Evolutionary conservation across 2,888 invertebrate species (phyloP).

Genomic region (Lithophane leautieri): DNA sequence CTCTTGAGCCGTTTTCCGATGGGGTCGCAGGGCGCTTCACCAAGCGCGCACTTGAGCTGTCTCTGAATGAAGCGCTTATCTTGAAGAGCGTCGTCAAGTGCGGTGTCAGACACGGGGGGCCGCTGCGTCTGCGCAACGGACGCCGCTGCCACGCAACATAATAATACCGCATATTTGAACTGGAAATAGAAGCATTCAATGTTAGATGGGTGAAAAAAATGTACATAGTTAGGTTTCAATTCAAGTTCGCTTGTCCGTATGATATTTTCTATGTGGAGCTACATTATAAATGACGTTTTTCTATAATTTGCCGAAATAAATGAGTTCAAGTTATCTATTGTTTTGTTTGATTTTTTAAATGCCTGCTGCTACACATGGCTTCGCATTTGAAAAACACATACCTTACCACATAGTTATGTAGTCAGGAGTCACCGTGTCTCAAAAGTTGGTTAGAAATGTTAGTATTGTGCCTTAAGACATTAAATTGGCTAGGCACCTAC

Average conservation of each 20-base stretch:
- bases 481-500: background rate
- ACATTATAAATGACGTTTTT: background rate
- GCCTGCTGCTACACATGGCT: too few species aligned
- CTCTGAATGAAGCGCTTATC: constrained; percentile 93
- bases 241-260: background rate
- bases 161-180: constrained; percentile 71
- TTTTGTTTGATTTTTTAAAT: background rate
- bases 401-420: background rate
- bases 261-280: background rate
- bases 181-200: constrained; percentile 67
- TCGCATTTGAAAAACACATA: background rate
- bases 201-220: background rate
- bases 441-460: background rate
- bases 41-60: constrained; percentile 93
- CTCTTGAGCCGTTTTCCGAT: constrained; percentile 94
- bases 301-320: background rate
- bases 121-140: constrained; percentile 77
- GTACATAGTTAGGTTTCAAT: background rate
- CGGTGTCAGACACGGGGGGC: constrained; percentile 91
- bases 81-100: constrained; percentile 92
- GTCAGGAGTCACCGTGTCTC: too few species aligned
- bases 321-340: background rate
- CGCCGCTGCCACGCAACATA: constrained; percentile 74
- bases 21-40: constrained; percentile 94
- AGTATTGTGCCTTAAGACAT: background rate